phyloP scores from a whole-genome alignment of 92 coral and sea anemone species.

The Isaurus tuberculatus region DNA sequence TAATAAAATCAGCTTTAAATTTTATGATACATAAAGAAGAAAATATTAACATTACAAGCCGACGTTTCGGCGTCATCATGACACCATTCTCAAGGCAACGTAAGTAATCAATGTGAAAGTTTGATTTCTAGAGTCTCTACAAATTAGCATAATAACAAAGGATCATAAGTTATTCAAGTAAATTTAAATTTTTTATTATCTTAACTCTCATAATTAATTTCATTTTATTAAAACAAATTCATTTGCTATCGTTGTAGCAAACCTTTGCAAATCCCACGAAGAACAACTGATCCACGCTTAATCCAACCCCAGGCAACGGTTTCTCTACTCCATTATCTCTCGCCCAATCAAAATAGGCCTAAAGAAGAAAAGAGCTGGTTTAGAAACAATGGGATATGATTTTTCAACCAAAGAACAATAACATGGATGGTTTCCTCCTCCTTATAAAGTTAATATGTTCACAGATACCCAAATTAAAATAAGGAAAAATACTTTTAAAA shows the following conservation, averaged over 20 bases:
- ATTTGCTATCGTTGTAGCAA: background rate
- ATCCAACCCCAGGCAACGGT: slow-evolving; percentile 67
- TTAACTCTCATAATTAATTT: background rate
- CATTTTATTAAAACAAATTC: background rate
- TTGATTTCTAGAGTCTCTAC: too few relatives aligned
- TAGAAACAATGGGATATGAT: background rate
- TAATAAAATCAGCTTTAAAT: too few relatives aligned
- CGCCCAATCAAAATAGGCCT: slow-evolving; percentile 78
- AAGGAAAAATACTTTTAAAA: background rate
- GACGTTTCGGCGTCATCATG: too few relatives aligned
- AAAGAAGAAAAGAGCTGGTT: background rate
- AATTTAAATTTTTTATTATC: background rate
- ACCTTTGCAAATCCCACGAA: slow-evolving; percentile 84
- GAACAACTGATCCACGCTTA: slow-evolving; percentile 78
- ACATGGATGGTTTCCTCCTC: background rate
- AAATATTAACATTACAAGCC: too few relatives aligned
- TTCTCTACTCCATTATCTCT: slow-evolving; percentile 60
- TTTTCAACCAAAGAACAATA: background rate
- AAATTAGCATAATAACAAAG: too few relatives aligned
- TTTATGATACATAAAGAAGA: too few relatives aligned
- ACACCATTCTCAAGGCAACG: too few relatives aligned
- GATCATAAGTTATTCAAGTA: background rate
- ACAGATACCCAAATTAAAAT: background rate
- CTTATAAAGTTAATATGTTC: background rate
- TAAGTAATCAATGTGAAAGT: too few relatives aligned